Base-by-base conservation (phyloP, 1,140 invertebrate species). In the Phthorimaea operculella region DNA sequence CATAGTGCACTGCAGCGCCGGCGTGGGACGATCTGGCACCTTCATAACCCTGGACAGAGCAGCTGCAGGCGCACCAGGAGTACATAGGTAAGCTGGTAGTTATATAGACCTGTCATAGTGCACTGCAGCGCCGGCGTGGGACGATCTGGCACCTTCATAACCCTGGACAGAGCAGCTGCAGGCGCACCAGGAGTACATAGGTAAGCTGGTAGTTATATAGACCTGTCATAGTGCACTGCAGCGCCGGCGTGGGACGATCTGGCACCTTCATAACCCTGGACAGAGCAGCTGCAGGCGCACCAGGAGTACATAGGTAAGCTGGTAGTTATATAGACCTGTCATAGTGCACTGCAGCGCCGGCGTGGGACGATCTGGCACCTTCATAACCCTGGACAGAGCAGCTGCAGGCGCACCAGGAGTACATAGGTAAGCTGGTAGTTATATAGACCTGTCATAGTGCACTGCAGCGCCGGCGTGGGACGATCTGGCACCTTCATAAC, bases 251-350 rank as follows among this genome's bases (percentile, higher is more conserved):
- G 47, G 82, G 83, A 69, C 81, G 82, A 67, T 95, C 93, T 17
- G 96, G 96, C 48, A 98, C 97, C 15, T 98, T 98, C 72, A 97
- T 98, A 60, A 96, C 96, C 15, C 86, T 98, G 44, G 97, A 98
- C 83, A 90, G 97, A 96, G 82, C 92, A 57, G 55, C 48, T 57
- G 10, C 15, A 15, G 9, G 45, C 16, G 11, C 45, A 47, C 45
- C 8, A 11, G 10, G 36, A 39, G 36, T 34, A 34, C 33, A 34
- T 34, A 6, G n/a, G n/a, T n/a, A n/a, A n/a, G n/a, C n/a, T n/a
- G n/a, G n/a, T n/a, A n/a, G n/a, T n/a, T n/a, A n/a, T n/a, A n/a
- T 73, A 89, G 94, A 58, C 97, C 97, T 4, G 95, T 98, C 53
- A 92, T 98, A 34, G 96, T 97, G 7, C 96, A 99, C 87, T 98